phyloP scores from a whole-genome alignment of 1,140 invertebrate genomes.

The Lutraria rhynchaena region DNA sequence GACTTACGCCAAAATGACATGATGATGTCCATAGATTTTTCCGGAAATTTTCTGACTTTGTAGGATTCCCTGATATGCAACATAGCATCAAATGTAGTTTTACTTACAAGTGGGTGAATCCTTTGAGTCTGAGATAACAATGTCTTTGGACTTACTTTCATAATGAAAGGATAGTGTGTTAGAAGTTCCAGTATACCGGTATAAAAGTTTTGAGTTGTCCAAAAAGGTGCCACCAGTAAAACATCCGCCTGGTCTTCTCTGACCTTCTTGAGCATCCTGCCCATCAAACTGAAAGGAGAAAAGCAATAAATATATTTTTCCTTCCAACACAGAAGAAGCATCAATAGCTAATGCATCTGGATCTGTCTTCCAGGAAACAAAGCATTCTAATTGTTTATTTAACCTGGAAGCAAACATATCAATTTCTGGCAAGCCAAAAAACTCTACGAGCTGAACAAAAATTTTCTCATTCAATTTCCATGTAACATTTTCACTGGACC shows the following conservation, averaged over 20 bases:
- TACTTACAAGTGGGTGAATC: background rate
- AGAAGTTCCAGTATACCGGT: constrained; percentile 5
- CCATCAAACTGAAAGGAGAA: constrained; percentile 57
- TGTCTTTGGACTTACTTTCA: background rate
- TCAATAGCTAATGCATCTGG: constrained; percentile 42
- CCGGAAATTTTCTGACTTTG: constrained; percentile 1
- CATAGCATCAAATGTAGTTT: constrained; percentile 33
- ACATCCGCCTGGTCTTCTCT: constrained; percentile 17
- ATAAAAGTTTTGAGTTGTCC: constrained; percentile 53
- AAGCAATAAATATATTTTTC: constrained; percentile 39
- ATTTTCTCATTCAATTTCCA: constrained; percentile 10
- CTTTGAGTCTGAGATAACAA: background rate
- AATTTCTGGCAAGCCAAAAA: constrained; percentile 27
- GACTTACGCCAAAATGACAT: constrained; percentile 26
- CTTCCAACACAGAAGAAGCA: constrained; percentile 54
- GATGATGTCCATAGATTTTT: constrained; percentile 26
- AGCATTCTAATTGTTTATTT: constrained; percentile 50
- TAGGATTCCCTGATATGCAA: constrained; percentile 42
- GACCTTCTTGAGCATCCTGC: constrained; percentile 21
- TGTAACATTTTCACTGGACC: constrained; percentile 27
- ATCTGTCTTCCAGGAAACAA: constrained; percentile 59
- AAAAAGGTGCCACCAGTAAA: constrained; percentile 37
- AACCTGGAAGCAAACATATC: constrained; percentile 63
- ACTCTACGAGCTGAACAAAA: background rate
- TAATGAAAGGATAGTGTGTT: background rate